Evolutionary conservation across 2,113 vertebrate genomes (phyloP).

Genomic region (Azemiops feae): DNA sequence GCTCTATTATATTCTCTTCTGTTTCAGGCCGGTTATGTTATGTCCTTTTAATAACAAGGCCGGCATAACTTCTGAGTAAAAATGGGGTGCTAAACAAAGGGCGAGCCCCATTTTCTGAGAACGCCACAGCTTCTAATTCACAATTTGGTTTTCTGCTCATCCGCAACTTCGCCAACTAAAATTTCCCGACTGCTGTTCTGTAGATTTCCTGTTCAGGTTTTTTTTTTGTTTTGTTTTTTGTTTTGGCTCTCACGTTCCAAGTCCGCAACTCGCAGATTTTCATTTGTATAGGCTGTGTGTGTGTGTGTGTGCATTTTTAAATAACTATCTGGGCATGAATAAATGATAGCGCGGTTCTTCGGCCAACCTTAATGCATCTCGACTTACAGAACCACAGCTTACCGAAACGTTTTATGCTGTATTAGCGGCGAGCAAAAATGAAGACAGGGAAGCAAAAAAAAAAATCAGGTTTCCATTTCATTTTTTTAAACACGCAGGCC

Average conservation of each 20-base stretch:
- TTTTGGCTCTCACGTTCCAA: not conserved
- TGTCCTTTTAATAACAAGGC: not conserved
- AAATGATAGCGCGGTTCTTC: constrained; percentile 34
- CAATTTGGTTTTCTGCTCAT: not conserved
- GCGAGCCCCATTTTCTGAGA: not conserved
- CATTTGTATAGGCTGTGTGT: constrained; percentile 1
- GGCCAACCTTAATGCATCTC: constrained; percentile 14
- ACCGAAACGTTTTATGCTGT: constrained; percentile 39
- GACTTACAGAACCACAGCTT: constrained; percentile 46
- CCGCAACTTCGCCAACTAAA: not conserved
- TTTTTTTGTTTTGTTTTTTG: not conserved
- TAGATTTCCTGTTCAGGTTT: not conserved
- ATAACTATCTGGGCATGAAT: constrained; percentile 30
- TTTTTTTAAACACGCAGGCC: not conserved
- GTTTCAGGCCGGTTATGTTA: not conserved
- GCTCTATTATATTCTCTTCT: too few species aligned
- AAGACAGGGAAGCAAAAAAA: not conserved
- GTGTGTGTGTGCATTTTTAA: not conserved
- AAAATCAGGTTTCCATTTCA: not conserved
- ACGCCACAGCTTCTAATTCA: not conserved
- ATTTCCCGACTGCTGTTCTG: not conserved
- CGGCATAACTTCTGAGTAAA: not conserved
- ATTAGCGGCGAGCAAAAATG: constrained; percentile 3
- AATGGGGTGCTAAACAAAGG: not conserved
- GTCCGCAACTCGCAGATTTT: constrained; percentile 19